These are phyloP conservation scores for Sialia sialis DNA, from an alignment of 2,113 vertebrate species.

Conservation along the genomic window DNA sequence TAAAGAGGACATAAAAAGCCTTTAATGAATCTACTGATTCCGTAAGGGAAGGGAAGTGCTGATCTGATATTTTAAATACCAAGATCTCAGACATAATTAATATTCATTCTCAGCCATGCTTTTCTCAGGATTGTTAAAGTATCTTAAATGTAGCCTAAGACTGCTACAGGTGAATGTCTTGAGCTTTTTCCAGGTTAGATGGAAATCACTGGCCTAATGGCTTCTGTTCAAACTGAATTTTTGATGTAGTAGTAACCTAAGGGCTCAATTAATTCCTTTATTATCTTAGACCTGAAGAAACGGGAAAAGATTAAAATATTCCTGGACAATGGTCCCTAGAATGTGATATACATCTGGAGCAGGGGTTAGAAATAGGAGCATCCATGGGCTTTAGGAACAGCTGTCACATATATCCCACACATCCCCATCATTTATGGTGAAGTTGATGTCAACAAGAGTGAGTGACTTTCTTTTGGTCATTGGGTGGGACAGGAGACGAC, in stretches of 20 bases:
- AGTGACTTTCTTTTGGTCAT: background rate
- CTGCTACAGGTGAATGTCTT: background rate
- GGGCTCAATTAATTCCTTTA: background rate
- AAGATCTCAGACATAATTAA: background rate
- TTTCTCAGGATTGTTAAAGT: background rate
- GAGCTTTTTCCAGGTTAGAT: background rate
- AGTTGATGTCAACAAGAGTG: background rate
- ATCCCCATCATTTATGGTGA: background rate
- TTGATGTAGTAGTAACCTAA: background rate
- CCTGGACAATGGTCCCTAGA: background rate
- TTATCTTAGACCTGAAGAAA: background rate
- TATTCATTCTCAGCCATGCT: background rate
- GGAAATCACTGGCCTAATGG: background rate
- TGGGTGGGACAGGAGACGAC: background rate
- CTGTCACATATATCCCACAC: background rate
- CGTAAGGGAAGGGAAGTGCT: background rate
- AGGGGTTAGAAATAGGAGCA: background rate
- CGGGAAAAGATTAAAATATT: background rate
- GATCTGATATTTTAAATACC: background rate
- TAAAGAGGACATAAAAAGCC: background rate
- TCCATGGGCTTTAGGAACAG: background rate
- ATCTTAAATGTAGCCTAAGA: background rate
- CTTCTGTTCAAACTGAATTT: background rate
- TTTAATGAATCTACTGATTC: background rate
- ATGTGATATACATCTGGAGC: background rate